Evolutionary conservation across 2,888 invertebrate species (phyloP), one percentile per base, ranked within the genome.

Genomic region (Cancer borealis): DNA sequence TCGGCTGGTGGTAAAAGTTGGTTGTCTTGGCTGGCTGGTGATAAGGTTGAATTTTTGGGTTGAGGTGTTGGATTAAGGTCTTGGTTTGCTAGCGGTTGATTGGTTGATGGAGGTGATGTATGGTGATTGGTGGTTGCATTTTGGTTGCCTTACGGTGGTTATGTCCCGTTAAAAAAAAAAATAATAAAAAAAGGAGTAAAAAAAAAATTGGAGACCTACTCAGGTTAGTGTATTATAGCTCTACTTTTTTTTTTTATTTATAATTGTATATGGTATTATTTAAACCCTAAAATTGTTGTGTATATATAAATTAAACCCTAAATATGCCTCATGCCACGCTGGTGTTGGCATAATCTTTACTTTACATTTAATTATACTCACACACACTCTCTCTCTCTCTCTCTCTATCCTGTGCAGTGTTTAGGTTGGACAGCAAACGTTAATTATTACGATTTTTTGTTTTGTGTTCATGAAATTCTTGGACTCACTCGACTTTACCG

Each of bases 261-360:
- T n/a, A n/a, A n/a, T n/a, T n/a, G n/a, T n/a, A 39, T 39, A 2
- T 39, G 39, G 39, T 2, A 39, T 39, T 39, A 39, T 39, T 39
- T 39, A 1, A 39, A 39, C 39, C 39, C 39, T 39, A 39, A 39
- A 39, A 39, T 39, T 39, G 39, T 39, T 30, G 12, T 30, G 1
- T 84, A 30, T 84, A 84, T 30, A 84, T 84, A 84, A 84, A 6
- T 84, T 84, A 84, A 84, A 30, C 39, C 30, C 79, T 79, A 79
- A 79, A 79, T 26, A 26, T 1, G 39, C 39, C 30, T 84, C 79
- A 0, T 79, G 6, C 79, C 60, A 17, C 14, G 84, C 26, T 39
- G 84, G 14, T 30, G 39, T 17, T 84, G 84, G 14, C 84, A 14
- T 30, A 39, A 84, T 14, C 30, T 39, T 12, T 10, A 26, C 26